Evolutionary conservation across 2,888 invertebrate species (phyloP).

Genomic region (Drosophila sordidapex): DNA sequence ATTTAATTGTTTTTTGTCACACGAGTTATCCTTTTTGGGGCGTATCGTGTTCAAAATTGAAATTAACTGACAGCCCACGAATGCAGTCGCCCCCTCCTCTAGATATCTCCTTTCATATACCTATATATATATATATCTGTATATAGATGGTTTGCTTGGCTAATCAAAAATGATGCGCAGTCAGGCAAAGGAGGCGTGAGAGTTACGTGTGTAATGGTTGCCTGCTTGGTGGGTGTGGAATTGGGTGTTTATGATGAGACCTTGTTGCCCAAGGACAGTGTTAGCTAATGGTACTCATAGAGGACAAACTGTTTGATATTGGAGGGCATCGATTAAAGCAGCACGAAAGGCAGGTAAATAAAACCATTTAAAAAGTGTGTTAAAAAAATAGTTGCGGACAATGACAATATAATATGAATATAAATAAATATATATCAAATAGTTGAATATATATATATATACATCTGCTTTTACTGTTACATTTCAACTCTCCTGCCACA

Average conservation of each 20-base stretch:
- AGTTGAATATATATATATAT: too few relatives aligned
- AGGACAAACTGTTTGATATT: not conserved
- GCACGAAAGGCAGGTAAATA: not conserved
- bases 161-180: constrained; percentile 58
- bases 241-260: constrained; percentile 19
- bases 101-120: not conserved
- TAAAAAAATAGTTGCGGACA: not conserved
- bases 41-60: constrained; percentile 77
- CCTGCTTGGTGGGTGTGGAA: constrained; percentile 4
- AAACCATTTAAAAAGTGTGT: not conserved
- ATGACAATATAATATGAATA: not conserved
- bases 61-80: constrained; percentile 68
- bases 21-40: constrained; percentile 73
- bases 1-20: constrained; percentile 81
- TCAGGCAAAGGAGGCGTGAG: constrained; percentile 17
- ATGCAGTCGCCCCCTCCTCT: constrained; percentile 32
- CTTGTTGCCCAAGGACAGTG: constrained; percentile 17
- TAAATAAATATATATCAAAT: not conserved
- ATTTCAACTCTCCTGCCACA: not conserved
- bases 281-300: not conserved
- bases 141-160: constrained; percentile 24
- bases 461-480: not conserved
- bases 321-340: not conserved
- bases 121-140: not conserved
- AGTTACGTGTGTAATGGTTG: constrained; percentile 9